phyloP scores from a whole-genome alignment of 2,797 vertebrate species.

The Acipenser oxyrinchus region DNA sequence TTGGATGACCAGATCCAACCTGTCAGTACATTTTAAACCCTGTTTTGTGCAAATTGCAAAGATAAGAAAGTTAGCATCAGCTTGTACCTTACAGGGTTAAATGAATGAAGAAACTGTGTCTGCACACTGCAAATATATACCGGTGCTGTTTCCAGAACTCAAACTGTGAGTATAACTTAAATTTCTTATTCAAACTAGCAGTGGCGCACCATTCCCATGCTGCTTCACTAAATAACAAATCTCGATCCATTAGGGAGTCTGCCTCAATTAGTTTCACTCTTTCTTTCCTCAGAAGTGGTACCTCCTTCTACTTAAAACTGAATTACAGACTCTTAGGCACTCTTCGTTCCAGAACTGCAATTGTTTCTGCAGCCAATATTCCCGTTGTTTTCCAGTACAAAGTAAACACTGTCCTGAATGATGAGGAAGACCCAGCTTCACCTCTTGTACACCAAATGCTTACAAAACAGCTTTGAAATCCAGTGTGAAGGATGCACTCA shows the following conservation, averaged over 20 bases:
- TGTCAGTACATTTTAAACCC: no score
- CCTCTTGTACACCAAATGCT: slow-evolving; percentile 48
- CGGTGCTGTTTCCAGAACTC: background rate
- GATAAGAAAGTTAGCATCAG: no score
- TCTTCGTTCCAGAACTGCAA: background rate
- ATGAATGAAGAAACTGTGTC: background rate
- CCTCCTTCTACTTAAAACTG: slow-evolving; percentile 73
- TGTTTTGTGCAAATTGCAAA: no score
- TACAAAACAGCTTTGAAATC: slow-evolving; percentile 64
- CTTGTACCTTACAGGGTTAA: no score
- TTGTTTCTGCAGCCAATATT: background rate
- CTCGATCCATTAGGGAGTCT: slow-evolving; percentile 62
- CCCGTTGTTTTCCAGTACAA: slow-evolving; percentile 52
- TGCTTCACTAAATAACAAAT: slow-evolving; percentile 56
- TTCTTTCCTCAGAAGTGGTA: slow-evolving; percentile 74
- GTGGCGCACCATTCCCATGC: slow-evolving; percentile 54
- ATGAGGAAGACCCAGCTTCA: slow-evolving; percentile 67
- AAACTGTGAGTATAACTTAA: background rate
- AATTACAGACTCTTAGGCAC: slow-evolving; percentile 66
- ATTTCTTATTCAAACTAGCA: background rate
- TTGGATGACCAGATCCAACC: no score
- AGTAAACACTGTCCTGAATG: slow-evolving; percentile 52
- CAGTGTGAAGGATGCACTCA: slow-evolving; percentile 49
- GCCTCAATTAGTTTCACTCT: slow-evolving; percentile 74
- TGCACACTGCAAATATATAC: background rate